Evolutionary conservation across 2,113 vertebrate genomes (phyloP).

Genomic region (Xyrauchen texanus): DNA sequence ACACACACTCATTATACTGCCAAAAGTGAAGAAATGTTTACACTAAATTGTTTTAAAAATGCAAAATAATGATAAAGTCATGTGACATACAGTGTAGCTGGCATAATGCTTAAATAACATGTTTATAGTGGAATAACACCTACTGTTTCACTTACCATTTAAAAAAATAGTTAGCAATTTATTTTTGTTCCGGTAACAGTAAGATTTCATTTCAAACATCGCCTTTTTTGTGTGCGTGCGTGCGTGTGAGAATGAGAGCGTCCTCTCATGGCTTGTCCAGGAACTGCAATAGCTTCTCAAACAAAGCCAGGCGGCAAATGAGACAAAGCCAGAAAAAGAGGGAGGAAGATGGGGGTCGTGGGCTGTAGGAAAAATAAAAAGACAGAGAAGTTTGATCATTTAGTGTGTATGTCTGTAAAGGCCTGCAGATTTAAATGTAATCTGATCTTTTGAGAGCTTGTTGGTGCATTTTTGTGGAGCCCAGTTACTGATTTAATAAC

Average conservation of each 20-base stretch:
- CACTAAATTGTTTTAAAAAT: too few species aligned
- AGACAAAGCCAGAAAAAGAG: not conserved
- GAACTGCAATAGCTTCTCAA: not conserved
- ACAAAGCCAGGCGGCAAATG: not conserved
- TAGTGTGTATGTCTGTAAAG: constrained; percentile 1
- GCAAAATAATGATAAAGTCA: too few species aligned
- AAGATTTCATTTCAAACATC: too few species aligned
- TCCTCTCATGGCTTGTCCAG: not conserved
- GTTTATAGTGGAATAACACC: too few species aligned
- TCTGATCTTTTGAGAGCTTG: constrained; percentile 30
- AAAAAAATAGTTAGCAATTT: too few species aligned
- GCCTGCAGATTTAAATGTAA: constrained; percentile 31
- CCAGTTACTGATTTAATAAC: constrained; percentile 14
- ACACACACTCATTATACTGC: too few species aligned
- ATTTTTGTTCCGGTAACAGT: too few species aligned
- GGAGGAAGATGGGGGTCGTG: not conserved
- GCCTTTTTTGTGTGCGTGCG: not conserved
- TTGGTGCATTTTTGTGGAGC: not conserved
- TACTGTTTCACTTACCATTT: too few species aligned
- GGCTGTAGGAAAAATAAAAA: not conserved
- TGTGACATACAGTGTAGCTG: too few species aligned
- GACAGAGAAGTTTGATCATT: not conserved
- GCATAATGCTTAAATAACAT: too few species aligned
- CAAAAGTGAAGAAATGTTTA: too few species aligned
- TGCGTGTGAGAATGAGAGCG: too few species aligned